Conservation (phyloP, 2,888 invertebrate species). For the Nomada ferruginata region DNA sequence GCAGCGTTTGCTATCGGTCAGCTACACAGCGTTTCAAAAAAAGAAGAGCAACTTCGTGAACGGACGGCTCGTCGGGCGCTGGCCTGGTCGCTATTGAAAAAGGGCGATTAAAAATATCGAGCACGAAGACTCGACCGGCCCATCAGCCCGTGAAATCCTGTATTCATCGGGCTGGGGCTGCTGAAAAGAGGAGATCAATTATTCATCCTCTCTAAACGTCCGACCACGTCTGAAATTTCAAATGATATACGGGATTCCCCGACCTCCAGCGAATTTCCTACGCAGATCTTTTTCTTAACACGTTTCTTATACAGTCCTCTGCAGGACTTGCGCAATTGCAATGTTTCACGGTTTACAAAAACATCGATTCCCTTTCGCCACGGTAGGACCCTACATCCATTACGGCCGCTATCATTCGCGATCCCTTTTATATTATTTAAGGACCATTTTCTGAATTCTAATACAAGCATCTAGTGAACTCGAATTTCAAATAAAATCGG, state of each 20-base stretch:
- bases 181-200: conserved; percentile 51
- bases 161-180: conserved; percentile 46
- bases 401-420: too few species aligned
- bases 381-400: too few species aligned
- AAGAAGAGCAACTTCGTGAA: conserved; percentile 25
- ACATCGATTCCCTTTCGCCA: too few species aligned
- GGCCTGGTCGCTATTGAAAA: conserved; percentile 50
- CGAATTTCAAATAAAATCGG: too few species aligned
- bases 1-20: conserved; percentile 38
- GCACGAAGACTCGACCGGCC: conserved; percentile 45
- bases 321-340: too few species aligned
- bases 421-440: too few species aligned
- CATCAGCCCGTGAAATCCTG: conserved; percentile 59
- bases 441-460: too few species aligned
- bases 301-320: too few species aligned
- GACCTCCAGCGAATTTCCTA: too few species aligned
- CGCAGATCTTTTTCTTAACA: too few species aligned
- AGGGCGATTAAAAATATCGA: conserved; percentile 63
- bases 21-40: conserved; percentile 35
- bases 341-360: too few species aligned
- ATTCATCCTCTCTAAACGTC: conserved; percentile 49
- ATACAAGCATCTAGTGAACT: too few species aligned
- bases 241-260: not conserved
- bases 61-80: conserved; percentile 36
- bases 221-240: conserved; percentile 26